phyloP scores from a whole-genome alignment of 2,888 invertebrate genomes.

The Caenorhabditis macrosperma region DNA sequence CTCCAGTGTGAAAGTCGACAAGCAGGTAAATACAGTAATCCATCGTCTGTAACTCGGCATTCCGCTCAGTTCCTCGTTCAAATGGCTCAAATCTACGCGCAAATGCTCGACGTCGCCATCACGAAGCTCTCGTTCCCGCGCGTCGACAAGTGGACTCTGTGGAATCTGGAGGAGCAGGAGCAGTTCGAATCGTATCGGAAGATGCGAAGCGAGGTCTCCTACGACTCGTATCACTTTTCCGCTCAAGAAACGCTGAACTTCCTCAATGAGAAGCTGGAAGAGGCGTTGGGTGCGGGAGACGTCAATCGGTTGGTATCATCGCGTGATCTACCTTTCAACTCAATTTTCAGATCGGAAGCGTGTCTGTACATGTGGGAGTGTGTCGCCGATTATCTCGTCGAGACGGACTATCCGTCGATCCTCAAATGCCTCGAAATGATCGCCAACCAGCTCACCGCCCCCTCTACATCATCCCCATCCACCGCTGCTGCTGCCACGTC shows the following conservation, averaged over 20 bases:
- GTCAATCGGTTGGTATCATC: slow-evolving; percentile 58
- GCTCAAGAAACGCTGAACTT: slow-evolving; percentile 55
- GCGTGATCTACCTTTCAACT: neutral
- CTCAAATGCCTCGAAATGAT: slow-evolving; percentile 45
- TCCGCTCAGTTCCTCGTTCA: neutral
- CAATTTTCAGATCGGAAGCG: slow-evolving; percentile 58
- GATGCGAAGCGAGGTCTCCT: slow-evolving; percentile 56
- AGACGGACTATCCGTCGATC: slow-evolving; percentile 53
- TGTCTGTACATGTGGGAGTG: slow-evolving; percentile 64
- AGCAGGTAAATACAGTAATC: too few species aligned
- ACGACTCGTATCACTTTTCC: slow-evolving; percentile 61
- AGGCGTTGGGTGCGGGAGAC: slow-evolving; percentile 41
- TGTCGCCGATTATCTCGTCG: slow-evolving; percentile 62
- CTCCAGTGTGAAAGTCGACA: neutral
- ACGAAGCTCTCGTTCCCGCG: slow-evolving; percentile 60
- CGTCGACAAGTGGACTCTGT: slow-evolving; percentile 6
- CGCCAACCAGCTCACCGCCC: slow-evolving; percentile 19
- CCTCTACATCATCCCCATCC: slow-evolving; percentile 2
- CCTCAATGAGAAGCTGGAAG: slow-evolving; percentile 57
- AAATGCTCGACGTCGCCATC: slow-evolving; percentile 49
- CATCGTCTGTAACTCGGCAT: too few species aligned
- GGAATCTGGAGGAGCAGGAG: slow-evolving; percentile 62
- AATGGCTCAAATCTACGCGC: slow-evolving; percentile 47
- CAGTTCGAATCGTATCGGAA: slow-evolving; percentile 61
- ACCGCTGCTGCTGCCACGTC: neutral